Base-by-base conservation (phyloP, 2,797 vertebrate genomes). In the Steatocranus sp. region DNA sequence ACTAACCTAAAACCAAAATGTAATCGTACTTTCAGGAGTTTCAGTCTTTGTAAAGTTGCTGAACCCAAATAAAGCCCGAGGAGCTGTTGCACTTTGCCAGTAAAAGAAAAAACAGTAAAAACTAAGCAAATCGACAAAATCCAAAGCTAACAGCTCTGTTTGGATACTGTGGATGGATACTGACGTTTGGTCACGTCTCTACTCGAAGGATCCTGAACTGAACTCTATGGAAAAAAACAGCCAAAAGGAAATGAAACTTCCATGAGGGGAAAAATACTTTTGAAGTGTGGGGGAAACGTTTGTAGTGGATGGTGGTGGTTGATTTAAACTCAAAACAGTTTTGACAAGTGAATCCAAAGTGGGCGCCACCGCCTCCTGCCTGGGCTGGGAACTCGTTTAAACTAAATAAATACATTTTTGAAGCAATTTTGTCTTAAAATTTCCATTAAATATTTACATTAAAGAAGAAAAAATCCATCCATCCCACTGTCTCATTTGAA, bases 351-450 rank as follows among this genome's bases (percentile, higher is more conserved):
- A 23, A 0, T 38, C n/a, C 11, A 14, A 36, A 38, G 32, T 63
- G 32, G 32, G 7, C 1, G 32, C 58, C 4, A 0, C 7, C 20
- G 58, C 58, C 3, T 8, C 32, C 58, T 63, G 10, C 0, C 17
- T 61, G 56, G 4, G 11, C 11, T 3, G 58, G 58, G 58, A 61
- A 61, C 30, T 61, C 10, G 1, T 63, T 63, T 8, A 63, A 63
- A 63, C 11, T 3, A 63, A 63, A 63, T 63, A 63, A 36, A 36
- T 0, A 63, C 58, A n/a, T 3, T 63, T 63, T 36, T 63, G 56
- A 61, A 61, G 3, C 3, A 61, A 34, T 8, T 36, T 0, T 36
- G 20, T 14, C 32, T 63, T 2, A 23, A 63, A 63, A 0, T 0
- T 15, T 38, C 7, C 1, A 9, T 38, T 63, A 63, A 14, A 38